A percentile compares a stretch with the other conserved stretches of the same genome.
These are phyloP conservation scores for Stenurella melanura DNA, from an alignment of 2,888 invertebrate species.

Conservation along the genomic window DNA sequence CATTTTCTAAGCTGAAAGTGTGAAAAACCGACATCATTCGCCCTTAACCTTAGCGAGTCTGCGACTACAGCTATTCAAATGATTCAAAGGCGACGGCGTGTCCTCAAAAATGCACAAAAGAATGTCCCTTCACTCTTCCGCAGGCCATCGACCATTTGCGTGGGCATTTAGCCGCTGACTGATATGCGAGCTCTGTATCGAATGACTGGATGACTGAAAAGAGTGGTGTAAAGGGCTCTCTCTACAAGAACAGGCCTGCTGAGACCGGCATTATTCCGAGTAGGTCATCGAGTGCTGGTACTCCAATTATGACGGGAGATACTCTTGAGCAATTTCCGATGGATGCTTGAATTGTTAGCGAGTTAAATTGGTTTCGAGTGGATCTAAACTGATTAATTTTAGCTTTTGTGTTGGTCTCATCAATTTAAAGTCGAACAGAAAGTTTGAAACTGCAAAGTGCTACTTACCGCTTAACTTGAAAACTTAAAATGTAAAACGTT, in stretches of 20 bases:
- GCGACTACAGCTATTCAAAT: conserved; percentile 11
- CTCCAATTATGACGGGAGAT: conserved; percentile 40
- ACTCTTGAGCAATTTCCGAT: conserved; percentile 22
- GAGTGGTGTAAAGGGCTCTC: conserved; percentile 20
- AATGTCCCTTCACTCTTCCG: not conserved
- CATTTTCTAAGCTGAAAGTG: not conserved
- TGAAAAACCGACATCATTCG: conserved; percentile 10
- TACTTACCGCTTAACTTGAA: too few species aligned
- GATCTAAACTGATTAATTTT: conserved; percentile 32
- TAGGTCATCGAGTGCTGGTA: conserved; percentile 40
- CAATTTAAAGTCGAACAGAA: not conserved
- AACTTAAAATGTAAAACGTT: too few species aligned
- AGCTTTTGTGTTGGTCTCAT: conserved; percentile 11
- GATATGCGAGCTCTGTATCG: conserved; percentile 5
- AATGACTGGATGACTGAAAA: conserved; percentile 15
- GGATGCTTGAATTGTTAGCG: conserved; percentile 28
- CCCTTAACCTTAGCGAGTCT: conserved; percentile 34
- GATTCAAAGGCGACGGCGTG: conserved; percentile 17
- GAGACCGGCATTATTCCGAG: conserved; percentile 31
- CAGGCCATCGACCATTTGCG: not conserved
- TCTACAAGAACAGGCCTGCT: conserved; percentile 25
- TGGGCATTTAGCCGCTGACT: conserved; percentile 2
- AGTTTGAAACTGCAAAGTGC: not conserved
- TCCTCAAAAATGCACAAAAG: not conserved
- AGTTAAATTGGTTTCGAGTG: conserved; percentile 34